phyloP scores from a whole-genome alignment of 2,113 vertebrate species.

The Ancistrus triradiatus region DNA sequence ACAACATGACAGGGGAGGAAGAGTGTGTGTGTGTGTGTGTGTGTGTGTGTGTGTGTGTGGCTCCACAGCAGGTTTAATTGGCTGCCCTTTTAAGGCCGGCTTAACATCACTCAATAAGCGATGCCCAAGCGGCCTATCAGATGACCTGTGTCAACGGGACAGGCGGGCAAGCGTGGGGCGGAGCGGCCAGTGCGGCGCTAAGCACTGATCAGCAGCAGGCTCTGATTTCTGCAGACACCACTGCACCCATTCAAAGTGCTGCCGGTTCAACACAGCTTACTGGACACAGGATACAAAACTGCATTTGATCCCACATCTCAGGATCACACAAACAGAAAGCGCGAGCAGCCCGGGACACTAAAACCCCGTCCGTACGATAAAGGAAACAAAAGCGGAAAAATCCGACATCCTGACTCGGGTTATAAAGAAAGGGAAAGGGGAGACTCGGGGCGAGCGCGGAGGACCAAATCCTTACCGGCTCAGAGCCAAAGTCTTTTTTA shows the following conservation, averaged over 20 bases:
- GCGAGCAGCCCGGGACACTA: not conserved
- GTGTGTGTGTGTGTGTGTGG: constrained; percentile 23
- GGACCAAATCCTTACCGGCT: constrained; percentile 54
- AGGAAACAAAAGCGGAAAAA: constrained; percentile 35
- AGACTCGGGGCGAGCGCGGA: constrained; percentile 22
- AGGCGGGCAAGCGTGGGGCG: constrained; percentile 52
- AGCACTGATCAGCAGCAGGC: constrained; percentile 54
- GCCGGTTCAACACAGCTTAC: constrained; percentile 71
- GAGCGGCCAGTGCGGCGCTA: constrained; percentile 58
- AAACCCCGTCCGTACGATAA: constrained; percentile 5
- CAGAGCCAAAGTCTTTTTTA: constrained; percentile 72
- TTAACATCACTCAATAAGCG: constrained; percentile 59
- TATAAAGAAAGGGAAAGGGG: constrained; percentile 1
- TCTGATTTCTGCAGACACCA: constrained; percentile 72
- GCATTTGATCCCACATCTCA: constrained; percentile 38
- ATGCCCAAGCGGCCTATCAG: constrained; percentile 63
- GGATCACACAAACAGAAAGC: constrained; percentile 33
- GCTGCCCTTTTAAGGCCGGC: constrained; percentile 68
- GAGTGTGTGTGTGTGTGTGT: not conserved
- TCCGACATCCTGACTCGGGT: too few relatives aligned
- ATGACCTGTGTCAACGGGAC: constrained; percentile 68
- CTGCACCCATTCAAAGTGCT: constrained; percentile 63
- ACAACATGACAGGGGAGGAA: constrained; percentile 5
- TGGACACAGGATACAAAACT: constrained; percentile 49
- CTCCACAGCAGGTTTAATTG: constrained; percentile 55